Evolutionary conservation across 2,888 invertebrate species (phyloP).

Genomic region (Rhyacophila evoluta): DNA sequence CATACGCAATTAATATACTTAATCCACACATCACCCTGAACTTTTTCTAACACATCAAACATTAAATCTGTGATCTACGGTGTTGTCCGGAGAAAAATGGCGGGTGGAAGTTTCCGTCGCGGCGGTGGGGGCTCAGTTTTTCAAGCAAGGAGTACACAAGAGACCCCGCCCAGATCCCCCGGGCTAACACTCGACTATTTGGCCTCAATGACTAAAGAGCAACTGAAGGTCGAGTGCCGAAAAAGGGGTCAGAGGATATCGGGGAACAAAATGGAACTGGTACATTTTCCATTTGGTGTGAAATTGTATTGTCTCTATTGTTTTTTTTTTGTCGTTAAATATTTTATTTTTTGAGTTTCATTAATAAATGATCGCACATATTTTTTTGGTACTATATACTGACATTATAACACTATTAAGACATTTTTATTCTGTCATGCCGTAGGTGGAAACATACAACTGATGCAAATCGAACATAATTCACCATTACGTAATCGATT

Average conservation of each 20-base stretch:
- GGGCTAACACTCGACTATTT: constrained; percentile 63
- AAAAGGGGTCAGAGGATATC: constrained; percentile 77
- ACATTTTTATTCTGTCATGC: too few species aligned
- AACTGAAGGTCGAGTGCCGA: constrained; percentile 76
- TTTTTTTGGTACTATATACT: too few species aligned
- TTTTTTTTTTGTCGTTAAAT: background rate
- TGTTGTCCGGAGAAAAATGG: constrained; percentile 36
- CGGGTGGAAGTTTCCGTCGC: constrained; percentile 51
- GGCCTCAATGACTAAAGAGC: constrained; percentile 76
- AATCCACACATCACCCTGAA: background rate
- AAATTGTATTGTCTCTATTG: background rate
- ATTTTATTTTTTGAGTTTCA: too few species aligned
- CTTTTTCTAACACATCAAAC: background rate
- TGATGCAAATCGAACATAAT: too few species aligned
- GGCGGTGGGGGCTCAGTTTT: constrained; percentile 48
- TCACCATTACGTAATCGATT: too few species aligned
- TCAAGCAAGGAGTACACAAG: constrained; percentile 39
- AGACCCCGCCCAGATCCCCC: constrained; percentile 38
- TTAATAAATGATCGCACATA: too few species aligned
- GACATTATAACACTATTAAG: too few species aligned
- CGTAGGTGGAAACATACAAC: too few species aligned
- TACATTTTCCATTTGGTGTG: constrained; percentile 59
- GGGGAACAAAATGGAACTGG: constrained; percentile 80
- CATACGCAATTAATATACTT: background rate
- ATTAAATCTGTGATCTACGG: background rate